Evolutionary conservation across 2,797 vertebrate species (phyloP), one percentile per base, ranked within the genome.

Genomic region (Prunella strophiata): DNA sequence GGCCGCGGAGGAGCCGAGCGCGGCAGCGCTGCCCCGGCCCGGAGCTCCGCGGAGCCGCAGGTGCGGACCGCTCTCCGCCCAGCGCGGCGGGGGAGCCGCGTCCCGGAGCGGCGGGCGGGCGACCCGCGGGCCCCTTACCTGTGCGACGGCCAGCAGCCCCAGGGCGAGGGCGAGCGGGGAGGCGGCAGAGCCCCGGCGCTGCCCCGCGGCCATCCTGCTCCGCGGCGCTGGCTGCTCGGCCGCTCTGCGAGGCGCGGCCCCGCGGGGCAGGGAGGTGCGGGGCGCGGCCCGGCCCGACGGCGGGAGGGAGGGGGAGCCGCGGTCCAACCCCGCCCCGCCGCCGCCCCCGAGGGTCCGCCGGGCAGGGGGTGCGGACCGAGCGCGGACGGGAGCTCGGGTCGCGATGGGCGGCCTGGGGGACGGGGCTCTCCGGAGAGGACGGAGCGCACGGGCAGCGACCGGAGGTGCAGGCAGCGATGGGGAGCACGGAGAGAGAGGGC

Each of bases 171-270:
- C 43, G 50, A 95, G 54, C 40, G 42, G 23, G 20, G 32, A 34
- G 71, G 55, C 26, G 43, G 74, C 71, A 13, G 38, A 14, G 61
- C 26, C 63, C 54, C 55, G 48, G 23, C 57, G 16, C 85, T 85
- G 71, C 51, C 85, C 83, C 23, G 52, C 63, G 75, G 73, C 85
- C 83, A 96, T 95, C 94, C 92, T 94, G 62, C 93, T 94, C 79
- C 80, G 85, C 80, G 4, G 75, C 70, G 94, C 96, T n/a, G n/a
- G n/a, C n/a, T n/a, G n/a, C n/a, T n/a, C n/a, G n/a, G n/a, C n/a
- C n/a, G n/a, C n/a, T n/a, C n/a, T n/a, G n/a, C n/a, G n/a, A n/a
- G n/a, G n/a, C n/a, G n/a, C n/a, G n/a, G 45, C 71, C 81, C 93
- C 76, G 85, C 76, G 59, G 89, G 81, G 80, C 93, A 94, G 89